These are phyloP conservation scores for Eulithis prunata DNA, from an alignment of 2,888 invertebrate species.

Conservation along the genomic window DNA sequence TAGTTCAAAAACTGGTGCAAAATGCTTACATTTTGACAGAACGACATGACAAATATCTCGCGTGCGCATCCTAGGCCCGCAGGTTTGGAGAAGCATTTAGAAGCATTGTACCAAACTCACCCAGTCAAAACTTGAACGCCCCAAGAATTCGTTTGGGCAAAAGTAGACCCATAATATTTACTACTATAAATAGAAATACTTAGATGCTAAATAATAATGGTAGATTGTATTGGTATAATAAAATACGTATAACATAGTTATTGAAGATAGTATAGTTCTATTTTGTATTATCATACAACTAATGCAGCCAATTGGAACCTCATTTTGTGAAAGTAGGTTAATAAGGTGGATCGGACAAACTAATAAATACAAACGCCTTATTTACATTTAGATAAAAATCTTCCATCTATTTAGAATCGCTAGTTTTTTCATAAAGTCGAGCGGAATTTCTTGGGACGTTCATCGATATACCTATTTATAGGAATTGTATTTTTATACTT, in stretches of 20 bases:
- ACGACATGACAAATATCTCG: too few relatives aligned
- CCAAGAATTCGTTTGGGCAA: not conserved
- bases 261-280: too few relatives aligned
- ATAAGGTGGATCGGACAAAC: not conserved
- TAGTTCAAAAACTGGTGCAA: too few relatives aligned
- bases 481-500: conserved; percentile 4
- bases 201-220: not conserved
- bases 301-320: too few relatives aligned
- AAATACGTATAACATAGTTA: too few relatives aligned
- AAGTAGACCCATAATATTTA: not conserved
- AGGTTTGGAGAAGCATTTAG: too few relatives aligned
- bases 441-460: conserved; percentile 10
- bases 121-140: not conserved
- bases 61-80: too few relatives aligned
- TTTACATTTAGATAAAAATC: not conserved
- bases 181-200: not conserved
- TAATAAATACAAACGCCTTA: not conserved
- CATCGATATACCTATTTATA: not conserved
- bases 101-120: not conserved
- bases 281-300: too few relatives aligned
- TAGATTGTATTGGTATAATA: not conserved
- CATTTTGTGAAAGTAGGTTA: too few relatives aligned
- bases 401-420: conserved; percentile 18
- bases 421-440: conserved; percentile 15
- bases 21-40: too few relatives aligned